These are phyloP conservation scores for western clawed frog (Xenopus tropicalis) DNA, from an alignment of 2,113 vertebrate species.

Conservation along the genomic window DNA sequence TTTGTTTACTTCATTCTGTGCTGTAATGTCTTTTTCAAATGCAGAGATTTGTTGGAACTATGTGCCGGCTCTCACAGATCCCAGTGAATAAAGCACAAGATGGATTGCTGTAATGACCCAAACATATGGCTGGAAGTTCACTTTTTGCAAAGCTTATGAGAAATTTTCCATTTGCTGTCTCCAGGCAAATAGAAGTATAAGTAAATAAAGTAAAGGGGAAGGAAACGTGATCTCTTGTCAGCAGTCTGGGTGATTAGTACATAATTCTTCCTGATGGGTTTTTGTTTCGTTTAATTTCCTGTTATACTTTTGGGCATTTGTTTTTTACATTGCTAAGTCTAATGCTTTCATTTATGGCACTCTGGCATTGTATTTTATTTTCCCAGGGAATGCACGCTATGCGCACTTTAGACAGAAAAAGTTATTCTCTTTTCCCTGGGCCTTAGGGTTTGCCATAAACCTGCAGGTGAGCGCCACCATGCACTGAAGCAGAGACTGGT, in stretches of 20 bases:
- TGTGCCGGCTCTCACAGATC: slow-evolving; percentile 26
- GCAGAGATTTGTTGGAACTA: slow-evolving; percentile 21
- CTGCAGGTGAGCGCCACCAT: too few relatives aligned
- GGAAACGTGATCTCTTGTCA: slow-evolving; percentile 19
- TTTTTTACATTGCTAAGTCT: slow-evolving; percentile 3
- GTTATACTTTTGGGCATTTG: neutral
- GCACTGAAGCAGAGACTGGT: too few relatives aligned
- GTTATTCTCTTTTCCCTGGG: neutral
- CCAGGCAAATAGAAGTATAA: slow-evolving; percentile 24
- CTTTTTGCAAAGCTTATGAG: slow-evolving; percentile 33
- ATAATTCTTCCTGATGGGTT: slow-evolving; percentile 22
- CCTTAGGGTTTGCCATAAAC: too few relatives aligned
- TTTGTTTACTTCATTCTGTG: slow-evolving; percentile 24
- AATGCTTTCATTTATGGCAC: neutral
- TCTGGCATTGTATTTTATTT: neutral
- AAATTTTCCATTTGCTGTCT: slow-evolving; percentile 34
- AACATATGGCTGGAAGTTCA: slow-evolving; percentile 36
- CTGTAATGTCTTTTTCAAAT: slow-evolving; percentile 26
- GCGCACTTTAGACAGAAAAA: neutral
- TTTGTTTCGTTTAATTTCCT: slow-evolving; percentile 17
- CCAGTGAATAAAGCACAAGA: slow-evolving; percentile 27
- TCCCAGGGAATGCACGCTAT: neutral
- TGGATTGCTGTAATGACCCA: slow-evolving; percentile 40
- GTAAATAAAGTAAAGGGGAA: slow-evolving; percentile 20
- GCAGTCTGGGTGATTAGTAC: slow-evolving; percentile 15